Percentiles rank a stretch among this genome's conserved stretches.
These are phyloP conservation scores for Nezara viridula DNA, from an alignment of 2,888 invertebrate genomes.

Conservation along the genomic window DNA sequence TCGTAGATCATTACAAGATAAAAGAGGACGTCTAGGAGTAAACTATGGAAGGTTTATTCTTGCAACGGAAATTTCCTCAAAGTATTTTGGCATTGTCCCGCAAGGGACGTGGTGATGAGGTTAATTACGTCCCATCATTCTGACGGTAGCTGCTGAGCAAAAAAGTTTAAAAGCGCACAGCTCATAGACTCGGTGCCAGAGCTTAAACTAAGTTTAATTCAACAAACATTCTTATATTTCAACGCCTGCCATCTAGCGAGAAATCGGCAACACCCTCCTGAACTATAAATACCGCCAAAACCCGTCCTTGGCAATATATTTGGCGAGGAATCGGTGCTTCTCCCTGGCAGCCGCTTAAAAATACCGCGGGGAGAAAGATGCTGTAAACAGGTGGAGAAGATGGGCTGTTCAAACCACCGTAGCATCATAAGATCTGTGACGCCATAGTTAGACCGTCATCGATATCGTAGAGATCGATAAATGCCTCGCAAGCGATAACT, in stretches of 20 bases:
- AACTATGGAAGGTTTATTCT: not conserved
- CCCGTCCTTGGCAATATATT: conserved; percentile 33
- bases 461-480: not conserved
- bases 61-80: not conserved
- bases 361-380: not conserved
- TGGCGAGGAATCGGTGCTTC: conserved; percentile 27
- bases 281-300: conserved; percentile 3
- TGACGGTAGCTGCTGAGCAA: not conserved
- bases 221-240: not conserved
- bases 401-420: not conserved
- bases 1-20: too few species aligned
- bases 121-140: not conserved
- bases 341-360: conserved; percentile 4
- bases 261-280: not conserved
- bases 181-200: not conserved
- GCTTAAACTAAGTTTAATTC: not conserved
- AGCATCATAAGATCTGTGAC: not conserved
- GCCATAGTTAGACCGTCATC: not conserved
- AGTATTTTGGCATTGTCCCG: not conserved
- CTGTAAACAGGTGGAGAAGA: conserved; percentile 8
- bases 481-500: not conserved
- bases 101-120: not conserved
- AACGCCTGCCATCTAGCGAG: not conserved
- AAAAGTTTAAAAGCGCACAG: not conserved
- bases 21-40: too few species aligned